Percentiles rank a stretch among this genome's conserved stretches.
phyloP scores from a whole-genome alignment of 2,888 invertebrate species.

The Acrocera orbiculus region DNA sequence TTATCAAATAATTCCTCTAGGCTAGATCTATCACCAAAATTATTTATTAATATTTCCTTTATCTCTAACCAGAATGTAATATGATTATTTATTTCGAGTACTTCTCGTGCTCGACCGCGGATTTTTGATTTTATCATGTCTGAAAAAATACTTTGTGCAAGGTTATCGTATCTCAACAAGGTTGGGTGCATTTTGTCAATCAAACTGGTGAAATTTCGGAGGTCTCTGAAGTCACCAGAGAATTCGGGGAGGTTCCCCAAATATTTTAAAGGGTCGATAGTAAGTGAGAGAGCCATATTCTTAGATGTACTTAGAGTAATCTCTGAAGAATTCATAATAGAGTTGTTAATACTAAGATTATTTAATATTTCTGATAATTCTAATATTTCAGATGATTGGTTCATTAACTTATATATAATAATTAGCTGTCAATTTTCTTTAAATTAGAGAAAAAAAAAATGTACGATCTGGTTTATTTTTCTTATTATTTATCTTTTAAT shows the following conservation, averaged over 20 bases:
- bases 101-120: not conserved
- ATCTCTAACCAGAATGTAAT: not conserved
- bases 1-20: not conserved
- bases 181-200: not conserved
- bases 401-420: no score
- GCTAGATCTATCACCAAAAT: not conserved
- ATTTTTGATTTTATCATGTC: not conserved
- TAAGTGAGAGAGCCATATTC: no score
- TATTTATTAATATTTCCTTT: not conserved
- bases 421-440: no score
- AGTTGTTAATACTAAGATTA: no score
- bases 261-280: constrained; percentile 1
- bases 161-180: not conserved
- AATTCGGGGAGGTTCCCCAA: not conserved
- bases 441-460: no score
- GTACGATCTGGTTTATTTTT: no score
- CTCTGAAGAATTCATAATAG: no score
- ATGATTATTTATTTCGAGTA: not conserved
- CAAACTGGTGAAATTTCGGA: not conserved
- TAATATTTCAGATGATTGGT: no score
- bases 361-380: no score
- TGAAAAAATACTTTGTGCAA: not conserved
- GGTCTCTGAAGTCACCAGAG: not conserved
- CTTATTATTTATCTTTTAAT: no score
- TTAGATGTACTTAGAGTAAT: no score